Evolutionary conservation across 2,113 vertebrate genomes (phyloP), one percentile per base, ranked within the genome.

Genomic region (Melospiza melodia): DNA sequence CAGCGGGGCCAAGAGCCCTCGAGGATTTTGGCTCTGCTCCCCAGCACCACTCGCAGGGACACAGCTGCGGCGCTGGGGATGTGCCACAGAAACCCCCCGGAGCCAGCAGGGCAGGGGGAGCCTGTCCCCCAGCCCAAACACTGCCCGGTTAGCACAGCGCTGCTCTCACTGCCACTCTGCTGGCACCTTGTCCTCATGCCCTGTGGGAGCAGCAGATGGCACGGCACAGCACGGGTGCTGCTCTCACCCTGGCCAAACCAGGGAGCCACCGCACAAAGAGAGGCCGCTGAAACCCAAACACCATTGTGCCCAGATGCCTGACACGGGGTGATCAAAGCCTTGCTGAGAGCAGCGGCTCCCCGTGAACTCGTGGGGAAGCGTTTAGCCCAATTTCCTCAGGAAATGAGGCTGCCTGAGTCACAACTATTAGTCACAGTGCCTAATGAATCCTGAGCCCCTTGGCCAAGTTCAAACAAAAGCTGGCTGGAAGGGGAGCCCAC

Each of bases 351-450:
- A 68, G 28, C 24, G 0, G 71, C 68, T 81, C 54, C 22, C 77
- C 48, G 2, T 5, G 37, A 90, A 71, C 72, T 84, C 49, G 58
- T 14, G 43, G 24, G 55, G 37, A 63, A 31, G 19, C 24, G 10
- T 65, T 92, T 92, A 93, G 86, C 89, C 93, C 86, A 71, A 43
- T 95, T 95, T 95, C 95, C 95, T 94, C 73, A 87, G 96, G 94
- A 97, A 95, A 95, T 89, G 89, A 95, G 80, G 73, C 75, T 31
- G 44, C 11, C 68, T 93, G 95, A 96, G 80, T 93, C 95, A 95
- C 76, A 84, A 52, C 68, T 84, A 55, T 95, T 93, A 95, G 93
- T 94, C 92, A 93, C 80, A 52, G 72, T 5, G 43, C 73, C 69
- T 95, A 94, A 94, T 72, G 87, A 93, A 71, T 90, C 55, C 63